phyloP scores from a whole-genome alignment of 2,888 invertebrate species.

The Cheilosia scutellata region DNA sequence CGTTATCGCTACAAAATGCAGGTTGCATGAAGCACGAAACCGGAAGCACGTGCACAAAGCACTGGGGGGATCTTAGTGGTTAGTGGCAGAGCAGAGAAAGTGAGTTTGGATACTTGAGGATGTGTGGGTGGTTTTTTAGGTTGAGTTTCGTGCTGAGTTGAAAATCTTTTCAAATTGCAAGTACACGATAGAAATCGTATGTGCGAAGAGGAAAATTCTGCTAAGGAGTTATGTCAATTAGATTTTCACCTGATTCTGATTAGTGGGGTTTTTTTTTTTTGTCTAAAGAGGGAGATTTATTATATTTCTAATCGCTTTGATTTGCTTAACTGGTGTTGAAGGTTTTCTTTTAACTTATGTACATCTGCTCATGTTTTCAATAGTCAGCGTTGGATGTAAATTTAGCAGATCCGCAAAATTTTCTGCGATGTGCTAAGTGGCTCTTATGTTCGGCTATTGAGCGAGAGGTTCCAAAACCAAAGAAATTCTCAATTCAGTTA shows the following conservation, averaged over 20 bases:
- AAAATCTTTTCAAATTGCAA: conserved; percentile 21
- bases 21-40: conserved; percentile 44
- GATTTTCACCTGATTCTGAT: not conserved
- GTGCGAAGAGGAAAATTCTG: not conserved
- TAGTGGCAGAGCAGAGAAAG: conserved; percentile 12
- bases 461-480: no score
- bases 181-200: not conserved
- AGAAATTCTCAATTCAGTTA: no score
- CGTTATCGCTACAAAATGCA: conserved; percentile 51
- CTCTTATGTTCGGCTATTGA: no score
- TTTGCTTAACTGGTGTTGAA: no score
- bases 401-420: no score
- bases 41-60: conserved; percentile 40
- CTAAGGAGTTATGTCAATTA: not conserved
- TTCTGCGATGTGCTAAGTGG: no score
- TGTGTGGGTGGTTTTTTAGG: not conserved
- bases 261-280: not conserved
- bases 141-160: conserved; percentile 1
- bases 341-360: not conserved
- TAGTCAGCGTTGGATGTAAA: no score
- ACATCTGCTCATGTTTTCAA: no score
- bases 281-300: not conserved
- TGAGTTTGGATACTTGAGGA: not conserved
- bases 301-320: no score
- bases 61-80: not conserved